These are phyloP conservation scores for Thumatha senex DNA, from an alignment of 2,888 invertebrate species.

Conservation along the genomic window DNA sequence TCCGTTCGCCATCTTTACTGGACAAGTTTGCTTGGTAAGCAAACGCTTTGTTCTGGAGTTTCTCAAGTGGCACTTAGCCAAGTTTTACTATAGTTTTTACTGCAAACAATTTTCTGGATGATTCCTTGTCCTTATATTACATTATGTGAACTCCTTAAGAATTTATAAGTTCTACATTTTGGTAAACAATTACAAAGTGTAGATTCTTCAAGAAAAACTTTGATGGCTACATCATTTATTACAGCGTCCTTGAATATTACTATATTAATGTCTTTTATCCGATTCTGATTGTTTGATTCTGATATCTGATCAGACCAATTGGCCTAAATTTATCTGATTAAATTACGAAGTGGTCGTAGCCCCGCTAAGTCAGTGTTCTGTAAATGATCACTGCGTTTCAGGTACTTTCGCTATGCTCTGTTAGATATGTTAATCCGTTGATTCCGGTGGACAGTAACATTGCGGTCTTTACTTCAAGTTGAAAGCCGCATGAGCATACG, in stretches of 20 bases:
- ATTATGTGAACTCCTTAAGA: neutral
- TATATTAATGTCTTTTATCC: neutral
- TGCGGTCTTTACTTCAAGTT: too few relatives aligned
- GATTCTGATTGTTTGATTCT: too few relatives aligned
- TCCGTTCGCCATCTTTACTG: constrained; percentile 42
- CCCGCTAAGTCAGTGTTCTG: too few relatives aligned
- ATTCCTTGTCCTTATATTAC: neutral
- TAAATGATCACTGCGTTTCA: too few relatives aligned
- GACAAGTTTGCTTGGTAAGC: constrained; percentile 39
- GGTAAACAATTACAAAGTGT: neutral
- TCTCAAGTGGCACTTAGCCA: constrained; percentile 39
- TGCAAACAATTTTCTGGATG: constrained; percentile 19
- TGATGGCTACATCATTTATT: neutral
- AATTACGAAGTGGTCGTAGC: too few relatives aligned
- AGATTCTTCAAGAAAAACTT: neutral
- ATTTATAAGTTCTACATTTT: constrained; percentile 1
- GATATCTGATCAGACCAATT: too few relatives aligned
- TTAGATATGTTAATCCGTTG: too few relatives aligned
- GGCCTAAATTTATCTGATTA: too few relatives aligned
- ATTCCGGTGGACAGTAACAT: too few relatives aligned
- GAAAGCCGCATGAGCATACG: too few relatives aligned
- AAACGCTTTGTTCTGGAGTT: constrained; percentile 40
- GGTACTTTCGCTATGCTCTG: too few relatives aligned
- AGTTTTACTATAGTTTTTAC: constrained; percentile 35
- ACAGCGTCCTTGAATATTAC: neutral